Conservation (phyloP, 2,888 invertebrate genomes). For the Drosophila gaucha region DNA sequence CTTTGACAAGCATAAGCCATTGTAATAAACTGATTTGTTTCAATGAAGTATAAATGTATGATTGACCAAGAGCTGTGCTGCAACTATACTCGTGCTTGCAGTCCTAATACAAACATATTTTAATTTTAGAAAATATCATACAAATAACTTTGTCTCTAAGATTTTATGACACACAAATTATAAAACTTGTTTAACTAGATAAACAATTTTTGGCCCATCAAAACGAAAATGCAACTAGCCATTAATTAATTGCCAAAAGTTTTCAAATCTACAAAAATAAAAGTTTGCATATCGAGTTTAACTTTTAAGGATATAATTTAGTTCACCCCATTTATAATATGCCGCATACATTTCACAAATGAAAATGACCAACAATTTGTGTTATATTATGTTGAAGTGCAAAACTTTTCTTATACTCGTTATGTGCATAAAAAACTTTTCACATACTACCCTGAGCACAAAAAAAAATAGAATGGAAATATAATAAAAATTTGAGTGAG, state of each 20-base stretch:
- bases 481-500: slow-evolving; percentile 20
- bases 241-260: slow-evolving; percentile 47
- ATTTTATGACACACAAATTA: not conserved
- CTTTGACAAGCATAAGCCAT: too few species aligned
- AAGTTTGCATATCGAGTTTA: slow-evolving; percentile 34
- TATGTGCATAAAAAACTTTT: slow-evolving; percentile 61
- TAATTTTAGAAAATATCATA: too few species aligned
- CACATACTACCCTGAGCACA: slow-evolving; percentile 23
- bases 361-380: slow-evolving; percentile 71
- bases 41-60: too few species aligned
- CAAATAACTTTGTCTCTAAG: not conserved
- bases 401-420: slow-evolving; percentile 59
- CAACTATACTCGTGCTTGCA: too few species aligned
- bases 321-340: slow-evolving; percentile 33
- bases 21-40: too few species aligned
- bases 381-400: slow-evolving; percentile 68
- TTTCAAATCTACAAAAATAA: slow-evolving; percentile 44
- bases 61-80: too few species aligned
- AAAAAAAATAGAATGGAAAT: slow-evolving; percentile 30
- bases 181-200: not conserved
- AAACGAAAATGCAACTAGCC: not conserved
- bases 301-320: slow-evolving; percentile 18
- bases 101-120: too few species aligned
- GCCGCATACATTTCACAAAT: slow-evolving; percentile 58
- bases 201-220: too few species aligned